Base-by-base conservation (phyloP, 2,888 invertebrate genomes). In the Callosobruchus maculatus region DNA sequence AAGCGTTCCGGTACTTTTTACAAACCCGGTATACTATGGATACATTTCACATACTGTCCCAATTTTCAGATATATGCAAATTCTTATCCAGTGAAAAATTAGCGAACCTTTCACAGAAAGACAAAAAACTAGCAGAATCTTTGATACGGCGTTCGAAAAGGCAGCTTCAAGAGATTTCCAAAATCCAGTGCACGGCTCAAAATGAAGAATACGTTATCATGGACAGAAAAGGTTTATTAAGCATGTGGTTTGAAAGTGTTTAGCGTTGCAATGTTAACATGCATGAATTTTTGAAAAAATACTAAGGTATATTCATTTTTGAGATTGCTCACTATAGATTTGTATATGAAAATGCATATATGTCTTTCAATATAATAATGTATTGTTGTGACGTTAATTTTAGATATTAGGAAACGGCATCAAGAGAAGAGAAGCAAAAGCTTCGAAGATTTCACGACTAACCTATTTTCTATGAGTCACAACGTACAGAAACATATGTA, bases 171-270 rank as follows among this genome's bases (percentile, higher is more conserved):
- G 78, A 80, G 73, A 80, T 80, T 22, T 70, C 79, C 18, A 81
- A 80, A 78, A 73, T 81, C 22, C 73, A 75, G 31, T 70, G 71
- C 2, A 70, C 75, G 20, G 67, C 68, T 18, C 75, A 78, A 22
- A 74, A 76, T 30, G 79, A 81, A 72, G 76, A 77, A 71, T 83
- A 82, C 75, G 80, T 82, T 66, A 78, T 80, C 31, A 83, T 82
- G 82, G 78, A 80, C 71, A 77, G 71, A 30, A 73, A 78, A 75
- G 77, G 77, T 79, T 74, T 69, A 71, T 68, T 69, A 68, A n/a
- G 7, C 30, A 70, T 22, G 70, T 70, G 30, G 22, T 22, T 70
- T 30, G 70, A 70, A 70, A 21, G 30, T 21, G 22, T 70, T 22
- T 71, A 71, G 20, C 2, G 22, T 67, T 72, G 7, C 22, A 13